Conservation (phyloP, 2,888 invertebrate species). For the Trachelus iudaicus region DNA sequence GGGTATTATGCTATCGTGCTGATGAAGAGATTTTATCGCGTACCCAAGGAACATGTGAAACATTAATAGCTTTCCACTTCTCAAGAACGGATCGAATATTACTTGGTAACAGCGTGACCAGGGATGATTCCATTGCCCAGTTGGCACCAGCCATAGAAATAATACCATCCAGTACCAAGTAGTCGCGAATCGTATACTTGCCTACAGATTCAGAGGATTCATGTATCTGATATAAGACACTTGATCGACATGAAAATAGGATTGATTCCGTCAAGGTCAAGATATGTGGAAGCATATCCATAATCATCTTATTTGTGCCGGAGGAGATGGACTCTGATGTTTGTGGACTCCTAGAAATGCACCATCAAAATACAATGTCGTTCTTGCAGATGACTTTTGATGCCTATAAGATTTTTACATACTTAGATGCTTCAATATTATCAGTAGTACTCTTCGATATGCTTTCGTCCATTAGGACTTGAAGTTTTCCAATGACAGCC, state of each 20-base stretch:
- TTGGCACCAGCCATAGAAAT: conserved; percentile 64
- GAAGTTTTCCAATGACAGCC: conserved; percentile 80
- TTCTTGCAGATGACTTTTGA: neutral
- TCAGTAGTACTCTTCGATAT: conserved; percentile 54
- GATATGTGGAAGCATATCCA: conserved; percentile 76
- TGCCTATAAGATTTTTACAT: conserved; percentile 29
- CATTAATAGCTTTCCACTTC: conserved; percentile 71
- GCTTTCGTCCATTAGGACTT: conserved; percentile 71
- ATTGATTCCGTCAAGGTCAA: conserved; percentile 75
- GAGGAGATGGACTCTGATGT: conserved; percentile 45
- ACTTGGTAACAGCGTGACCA: conserved; percentile 69
- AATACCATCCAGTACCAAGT: conserved; percentile 63
- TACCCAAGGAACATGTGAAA: conserved; percentile 73
- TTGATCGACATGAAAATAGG: conserved; percentile 66
- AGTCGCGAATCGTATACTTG: conserved; percentile 67
- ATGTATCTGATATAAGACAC: conserved; percentile 66
- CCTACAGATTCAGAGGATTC: conserved; percentile 61
- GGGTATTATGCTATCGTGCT: neutral
- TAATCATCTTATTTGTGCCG: conserved; percentile 63
- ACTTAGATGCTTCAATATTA: conserved; percentile 58
- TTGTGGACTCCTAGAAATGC: conserved; percentile 32
- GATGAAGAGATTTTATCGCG: conserved; percentile 15
- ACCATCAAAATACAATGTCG: neutral
- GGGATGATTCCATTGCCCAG: conserved; percentile 66
- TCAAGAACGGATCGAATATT: conserved; percentile 71